Evolutionary conservation across 2,797 vertebrate genomes (phyloP).

Genomic region (Pitangus sulphuratus): DNA sequence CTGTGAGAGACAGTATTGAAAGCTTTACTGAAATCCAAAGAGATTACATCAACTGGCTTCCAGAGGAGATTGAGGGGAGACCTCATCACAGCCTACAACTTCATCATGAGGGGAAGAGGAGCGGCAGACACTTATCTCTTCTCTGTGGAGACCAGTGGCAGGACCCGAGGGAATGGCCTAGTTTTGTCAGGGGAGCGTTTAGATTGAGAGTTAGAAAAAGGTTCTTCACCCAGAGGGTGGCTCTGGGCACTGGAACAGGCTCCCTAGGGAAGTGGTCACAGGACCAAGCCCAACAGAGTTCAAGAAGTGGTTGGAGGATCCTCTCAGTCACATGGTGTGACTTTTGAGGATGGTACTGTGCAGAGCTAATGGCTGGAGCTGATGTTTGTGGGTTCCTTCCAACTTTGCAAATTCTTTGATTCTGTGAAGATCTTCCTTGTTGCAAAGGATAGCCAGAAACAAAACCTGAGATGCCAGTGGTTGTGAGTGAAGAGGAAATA

Average conservation of each 20-base stretch:
- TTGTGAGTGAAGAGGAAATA: not conserved
- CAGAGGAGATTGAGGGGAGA: not conserved
- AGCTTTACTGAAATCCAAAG: not conserved
- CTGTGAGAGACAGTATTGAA: not conserved
- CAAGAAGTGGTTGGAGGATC: not conserved
- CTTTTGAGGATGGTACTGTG: not conserved
- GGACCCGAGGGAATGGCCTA: not conserved
- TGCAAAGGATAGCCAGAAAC: not conserved
- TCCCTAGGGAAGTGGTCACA: not conserved
- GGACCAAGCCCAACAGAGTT: not conserved
- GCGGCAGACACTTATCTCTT: not conserved
- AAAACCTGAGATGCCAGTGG: not conserved
- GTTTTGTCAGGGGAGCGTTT: not conserved
- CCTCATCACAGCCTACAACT: not conserved
- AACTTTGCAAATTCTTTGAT: not conserved
- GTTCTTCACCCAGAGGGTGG: not conserved
- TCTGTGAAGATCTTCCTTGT: not conserved
- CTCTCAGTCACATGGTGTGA: not conserved
- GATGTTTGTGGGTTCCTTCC: not conserved
- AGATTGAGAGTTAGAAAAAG: not conserved
- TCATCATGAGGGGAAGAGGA: not conserved
- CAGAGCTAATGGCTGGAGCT: not conserved
- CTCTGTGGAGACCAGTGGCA: not conserved
- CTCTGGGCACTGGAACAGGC: not conserved
- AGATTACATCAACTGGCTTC: not conserved